Percentiles rank a stretch among this genome's conserved stretches.
These are phyloP conservation scores for Tragopan temminckii DNA, from an alignment of 2,797 vertebrate species.

Conservation along the genomic window DNA sequence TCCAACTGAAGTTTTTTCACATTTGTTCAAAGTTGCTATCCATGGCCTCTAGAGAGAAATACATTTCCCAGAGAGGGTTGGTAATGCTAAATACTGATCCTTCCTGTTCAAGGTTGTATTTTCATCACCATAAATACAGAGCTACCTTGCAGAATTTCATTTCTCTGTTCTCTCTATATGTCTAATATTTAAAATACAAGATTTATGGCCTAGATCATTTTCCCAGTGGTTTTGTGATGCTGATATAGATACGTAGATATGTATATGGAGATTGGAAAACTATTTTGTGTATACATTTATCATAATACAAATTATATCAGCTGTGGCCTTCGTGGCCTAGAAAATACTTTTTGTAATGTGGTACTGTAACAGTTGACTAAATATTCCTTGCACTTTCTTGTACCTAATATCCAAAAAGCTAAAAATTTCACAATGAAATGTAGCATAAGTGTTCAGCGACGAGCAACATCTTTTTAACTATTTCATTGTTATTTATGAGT, in stretches of 20 bases:
- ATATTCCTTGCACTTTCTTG: conserved; percentile 72
- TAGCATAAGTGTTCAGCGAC: conserved; percentile 71
- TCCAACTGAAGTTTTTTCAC: neutral
- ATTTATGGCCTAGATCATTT: conserved; percentile 16
- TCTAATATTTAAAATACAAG: neutral
- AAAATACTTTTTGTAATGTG: conserved; percentile 71
- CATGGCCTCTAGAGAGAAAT: neutral
- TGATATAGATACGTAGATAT: neutral
- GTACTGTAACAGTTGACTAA: conserved; percentile 64
- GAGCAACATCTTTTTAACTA: conserved; percentile 46
- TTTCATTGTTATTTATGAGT: conserved; percentile 43
- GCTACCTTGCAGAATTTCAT: conserved; percentile 31
- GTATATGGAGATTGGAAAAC: conserved; percentile 37
- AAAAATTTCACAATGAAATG: conserved; percentile 66
- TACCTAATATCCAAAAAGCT: conserved; percentile 60
- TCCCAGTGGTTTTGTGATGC: conserved; percentile 11
- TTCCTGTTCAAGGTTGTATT: conserved; percentile 34
- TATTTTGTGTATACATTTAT: conserved; percentile 65
- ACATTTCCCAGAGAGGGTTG: conserved; percentile 11
- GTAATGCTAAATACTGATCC: neutral
- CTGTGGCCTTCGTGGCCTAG: conserved; percentile 44
- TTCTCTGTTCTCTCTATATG: neutral
- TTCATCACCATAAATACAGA: conserved; percentile 18
- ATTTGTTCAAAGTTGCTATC: neutral
- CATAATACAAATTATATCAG: conserved; percentile 45